Evolutionary conservation across 2,888 invertebrate species (phyloP).

Genomic region (Cephus runcator): DNA sequence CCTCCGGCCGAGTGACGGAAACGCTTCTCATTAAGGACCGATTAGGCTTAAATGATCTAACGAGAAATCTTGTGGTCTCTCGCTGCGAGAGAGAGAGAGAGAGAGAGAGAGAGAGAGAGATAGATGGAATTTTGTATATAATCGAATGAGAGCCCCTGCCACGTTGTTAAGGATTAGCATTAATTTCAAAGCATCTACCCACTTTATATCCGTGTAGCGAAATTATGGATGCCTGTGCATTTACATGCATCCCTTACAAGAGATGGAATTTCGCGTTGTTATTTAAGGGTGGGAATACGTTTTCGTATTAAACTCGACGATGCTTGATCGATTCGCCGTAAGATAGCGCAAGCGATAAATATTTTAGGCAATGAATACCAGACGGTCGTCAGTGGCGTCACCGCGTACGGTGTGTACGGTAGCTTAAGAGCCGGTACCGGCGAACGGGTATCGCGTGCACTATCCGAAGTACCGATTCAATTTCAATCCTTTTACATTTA

Average conservation of each 20-base stretch:
- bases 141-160: neutral
- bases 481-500: slow-evolving; percentile 17
- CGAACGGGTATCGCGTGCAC: neutral
- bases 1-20: slow-evolving; percentile 7
- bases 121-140: neutral
- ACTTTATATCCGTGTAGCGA: neutral
- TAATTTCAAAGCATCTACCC: neutral
- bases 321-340: neutral
- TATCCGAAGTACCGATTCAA: slow-evolving; percentile 6
- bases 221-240: neutral
- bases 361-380: neutral
- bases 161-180: neutral
- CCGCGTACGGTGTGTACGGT: neutral
- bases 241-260: neutral
- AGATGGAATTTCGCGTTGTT: neutral
- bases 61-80: neutral
- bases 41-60: slow-evolving; percentile 29
- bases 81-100: no score
- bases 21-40: slow-evolving; percentile 35
- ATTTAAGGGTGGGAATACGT: neutral
- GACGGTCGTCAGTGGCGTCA: neutral
- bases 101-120: neutral
- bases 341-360: neutral
- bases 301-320: no score
- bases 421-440: neutral